phyloP scores from a whole-genome alignment of 2,113 vertebrate species.

The Gadus macrocephalus region DNA sequence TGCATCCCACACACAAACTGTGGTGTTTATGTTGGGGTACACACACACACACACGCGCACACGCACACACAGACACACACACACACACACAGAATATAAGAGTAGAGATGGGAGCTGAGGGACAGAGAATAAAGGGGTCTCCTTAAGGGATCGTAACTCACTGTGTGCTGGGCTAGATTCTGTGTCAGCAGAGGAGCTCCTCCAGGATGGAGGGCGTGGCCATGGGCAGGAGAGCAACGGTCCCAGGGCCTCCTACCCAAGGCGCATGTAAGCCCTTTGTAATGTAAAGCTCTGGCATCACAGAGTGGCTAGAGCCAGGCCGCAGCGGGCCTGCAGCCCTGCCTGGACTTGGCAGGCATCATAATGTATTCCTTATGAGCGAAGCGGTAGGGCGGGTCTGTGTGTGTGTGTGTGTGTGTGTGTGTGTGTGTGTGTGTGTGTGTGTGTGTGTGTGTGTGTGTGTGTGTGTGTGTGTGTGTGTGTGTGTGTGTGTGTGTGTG shows the following conservation, averaged over 20 bases:
- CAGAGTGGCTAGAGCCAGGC: conserved; percentile 11
- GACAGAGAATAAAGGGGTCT: conserved; percentile 30
- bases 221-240: conserved; percentile 40
- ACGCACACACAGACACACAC: neutral
- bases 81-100: conserved; percentile 9
- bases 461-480: neutral
- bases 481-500: neutral
- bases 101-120: conserved; percentile 20
- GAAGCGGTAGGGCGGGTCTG: neutral
- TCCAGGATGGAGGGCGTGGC: conserved; percentile 39
- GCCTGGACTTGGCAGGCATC: conserved; percentile 2
- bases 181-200: conserved; percentile 45
- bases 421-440: neutral
- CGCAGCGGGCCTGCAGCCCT: conserved; percentile 3
- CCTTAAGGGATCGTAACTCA: conserved; percentile 49
- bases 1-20: too few relatives aligned
- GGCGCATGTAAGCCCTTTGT: conserved; percentile 27
- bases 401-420: neutral
- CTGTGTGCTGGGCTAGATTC: conserved; percentile 41
- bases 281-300: conserved; percentile 26
- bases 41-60: conserved; percentile 7
- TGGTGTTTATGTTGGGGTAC: neutral
- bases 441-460: neutral
- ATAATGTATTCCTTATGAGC: conserved; percentile 15
- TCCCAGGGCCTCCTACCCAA: conserved; percentile 12